phyloP scores from a whole-genome alignment of 1,140 invertebrate genomes.

The Andricus grossulariae region DNA sequence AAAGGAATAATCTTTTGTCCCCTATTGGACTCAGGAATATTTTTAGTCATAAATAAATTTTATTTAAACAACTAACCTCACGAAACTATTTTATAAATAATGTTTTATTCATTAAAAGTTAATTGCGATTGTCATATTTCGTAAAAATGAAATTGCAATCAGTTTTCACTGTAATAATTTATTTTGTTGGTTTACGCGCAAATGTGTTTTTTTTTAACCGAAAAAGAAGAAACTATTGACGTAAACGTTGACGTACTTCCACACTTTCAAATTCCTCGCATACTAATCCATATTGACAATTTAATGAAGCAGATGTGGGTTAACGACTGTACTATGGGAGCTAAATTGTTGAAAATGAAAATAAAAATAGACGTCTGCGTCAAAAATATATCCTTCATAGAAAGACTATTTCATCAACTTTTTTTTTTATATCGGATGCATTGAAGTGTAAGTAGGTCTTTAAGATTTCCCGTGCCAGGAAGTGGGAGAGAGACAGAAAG shows the following conservation, averaged over 20 bases:
- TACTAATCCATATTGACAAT: not conserved
- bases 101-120: no score
- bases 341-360: not conserved
- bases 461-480: not conserved
- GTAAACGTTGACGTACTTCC: conserved; percentile 5
- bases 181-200: not conserved
- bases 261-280: conserved; percentile 9
- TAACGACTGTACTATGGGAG: not conserved
- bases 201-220: not conserved
- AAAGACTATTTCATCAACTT: not conserved
- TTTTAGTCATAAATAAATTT: no score
- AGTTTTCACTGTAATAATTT: not conserved
- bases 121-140: no score
- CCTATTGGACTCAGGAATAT: no score
- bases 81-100: no score
- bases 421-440: not conserved
- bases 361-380: not conserved
- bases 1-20: no score
- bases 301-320: conserved; percentile 10
- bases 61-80: no score
- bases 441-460: conserved; percentile 1
- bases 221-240: conserved; percentile 8
- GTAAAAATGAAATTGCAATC: no score
- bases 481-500: not conserved
- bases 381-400: not conserved